Evolutionary conservation across 2,113 vertebrate genomes (phyloP), one percentile per base, ranked within the genome.

Genomic region (Rhea americana): DNA sequence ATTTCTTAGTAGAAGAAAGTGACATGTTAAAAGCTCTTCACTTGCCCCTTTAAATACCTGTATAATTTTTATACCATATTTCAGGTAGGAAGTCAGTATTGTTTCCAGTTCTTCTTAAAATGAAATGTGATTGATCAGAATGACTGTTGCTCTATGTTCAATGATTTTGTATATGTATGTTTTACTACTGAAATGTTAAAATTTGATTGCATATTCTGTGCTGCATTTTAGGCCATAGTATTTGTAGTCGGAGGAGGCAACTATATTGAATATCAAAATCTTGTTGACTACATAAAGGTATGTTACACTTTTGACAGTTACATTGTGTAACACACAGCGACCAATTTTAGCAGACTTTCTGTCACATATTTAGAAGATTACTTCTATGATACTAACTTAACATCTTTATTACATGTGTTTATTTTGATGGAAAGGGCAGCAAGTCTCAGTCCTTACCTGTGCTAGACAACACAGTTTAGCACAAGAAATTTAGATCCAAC

Each of bases 241-340:
- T 99, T 99, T 88, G 98, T 99, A 66, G 99, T 99, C 9, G 99
- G 99, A 97, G 99, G 99, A 85, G 99, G 99, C 92, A 99, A 99
- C 97, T 99, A 99, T 92, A 99, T 99, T 70, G 99, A 99, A 93
- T 99, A 99, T 96, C 99, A 99, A 96, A 99, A 99, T 97, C 98
- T 99, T 92, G 98, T 98, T 84, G 99, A 99, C 97, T 99, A 99
- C 93, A 92, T 98, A 90, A 99, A 99, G 99, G 99, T 99, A 98
- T 13, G 89, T 95, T 95, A 93, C 32, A 18, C 8, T 77, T 93
- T 61, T 84, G 35, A 48, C 1, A 0, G 26, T 35, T 78, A 55
- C 92, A 51, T 55, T 83, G 48, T 77, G 2, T 75, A 91, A 20
- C 30, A 68, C 56, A 47, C 24, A 56, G 12, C 71, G 87, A 83